These are phyloP conservation scores for Cranoglanis bouderius DNA, from an alignment of 2,113 vertebrate genomes.

Conservation along the genomic window DNA sequence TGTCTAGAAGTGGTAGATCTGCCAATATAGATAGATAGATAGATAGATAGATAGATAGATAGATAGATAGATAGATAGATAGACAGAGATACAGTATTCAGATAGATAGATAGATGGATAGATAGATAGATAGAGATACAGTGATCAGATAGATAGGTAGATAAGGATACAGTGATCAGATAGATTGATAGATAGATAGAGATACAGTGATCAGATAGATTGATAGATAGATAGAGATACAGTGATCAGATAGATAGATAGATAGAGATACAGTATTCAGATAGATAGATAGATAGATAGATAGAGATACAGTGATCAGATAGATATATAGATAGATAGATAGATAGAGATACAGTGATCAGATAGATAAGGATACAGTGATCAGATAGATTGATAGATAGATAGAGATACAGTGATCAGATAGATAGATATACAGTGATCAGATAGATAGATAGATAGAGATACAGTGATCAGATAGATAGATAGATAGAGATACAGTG, in stretches of 20 bases:
- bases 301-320: background rate
- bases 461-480: background rate
- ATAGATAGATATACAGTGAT: background rate
- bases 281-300: background rate
- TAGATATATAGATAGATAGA: no score
- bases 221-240: no score
- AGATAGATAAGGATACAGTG: no score
- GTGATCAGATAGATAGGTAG: background rate
- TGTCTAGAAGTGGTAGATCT: no score
- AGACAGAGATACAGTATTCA: background rate
- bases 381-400: no score
- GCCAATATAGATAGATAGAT: no score
- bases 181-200: background rate
- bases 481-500: background rate
- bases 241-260: no score
- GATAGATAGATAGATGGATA: slow-evolving; percentile 4
- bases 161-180: background rate
- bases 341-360: no score
- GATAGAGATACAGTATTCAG: no score
- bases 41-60: background rate
- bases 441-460: background rate
- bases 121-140: background rate
- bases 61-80: slow-evolving; percentile 4
- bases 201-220: no score
- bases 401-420: background rate